Evolutionary conservation across 2,888 invertebrate genomes (phyloP), one percentile per base, ranked within the genome.

Genomic region (Platycnemis pennipes): DNA sequence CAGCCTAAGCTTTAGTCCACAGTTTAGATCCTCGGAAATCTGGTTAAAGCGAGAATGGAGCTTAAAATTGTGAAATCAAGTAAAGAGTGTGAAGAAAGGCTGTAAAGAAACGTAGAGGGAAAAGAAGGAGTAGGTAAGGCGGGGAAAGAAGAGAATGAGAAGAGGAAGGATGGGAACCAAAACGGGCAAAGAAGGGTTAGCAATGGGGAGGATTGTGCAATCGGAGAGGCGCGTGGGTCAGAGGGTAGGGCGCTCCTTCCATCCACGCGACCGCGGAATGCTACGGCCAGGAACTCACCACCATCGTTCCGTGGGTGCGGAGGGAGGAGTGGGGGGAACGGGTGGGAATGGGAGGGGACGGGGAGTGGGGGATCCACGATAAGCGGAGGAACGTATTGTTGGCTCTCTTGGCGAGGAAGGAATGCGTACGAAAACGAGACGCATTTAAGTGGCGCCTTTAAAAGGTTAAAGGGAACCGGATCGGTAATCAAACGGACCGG

Each of bases 401-500:
- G 77, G 77, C 31, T n/a, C 63, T 37, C 37, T 37, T 16, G 11
- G 37, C 77, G 77, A 26, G 37, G 37, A 37, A 77, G 77, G 77
- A 77, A 77, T 77, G 31, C 37, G 77, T 77, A 37, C 31, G 77
- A 77, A 77, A 77, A 77, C 77, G 31, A 37, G 77, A 16, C 37
- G 37, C 11, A 77, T 77, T 77, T 16, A 77, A 37, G 77, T 77
- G 77, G 37, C 77, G 77, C 31, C 77, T 77, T 77, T 77, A 77
- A 77, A 77, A 37, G 77, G 31, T 77, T 77, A 77, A 77, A 77
- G 77, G 77, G 77, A 77, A 77, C 8, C 37, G 77, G 77, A 37
- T 13, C 77, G 77, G 26, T 77, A 77, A 77, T 77, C 77, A 77
- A 77, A 37, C 77, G 77, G 77, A 37, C 8, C 31, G 77, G 37